Evolutionary conservation across 2,797 vertebrate species (phyloP), one percentile per base, ranked within the genome.

Genomic region (Anguilla anguilla): DNA sequence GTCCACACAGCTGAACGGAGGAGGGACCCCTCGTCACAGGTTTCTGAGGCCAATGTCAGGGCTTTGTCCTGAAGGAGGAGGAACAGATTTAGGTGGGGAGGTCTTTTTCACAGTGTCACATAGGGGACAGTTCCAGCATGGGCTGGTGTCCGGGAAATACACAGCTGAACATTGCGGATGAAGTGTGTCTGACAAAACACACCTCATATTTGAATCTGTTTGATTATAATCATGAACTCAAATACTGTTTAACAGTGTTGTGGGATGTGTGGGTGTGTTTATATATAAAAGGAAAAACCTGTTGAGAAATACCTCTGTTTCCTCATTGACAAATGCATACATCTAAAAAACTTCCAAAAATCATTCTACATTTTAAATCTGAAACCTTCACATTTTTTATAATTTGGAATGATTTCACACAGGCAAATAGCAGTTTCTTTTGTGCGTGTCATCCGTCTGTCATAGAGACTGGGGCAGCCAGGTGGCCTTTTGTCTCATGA

Each of bases 1-100:
- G 53, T 4, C 57, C n/a, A 57, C 83, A 84, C 83, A 84, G 83
- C 83, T 84, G 85, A 74, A 81, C 90, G 90, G 91, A 94, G 92
- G 92, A 92, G 93, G 92, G 83, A n/a, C 79, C 35, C 11, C 19
- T 82, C 46, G 22, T 51, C 46, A 51, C 43, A 82, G 79, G 79
- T 82, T 82, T n/a, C 46, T n/a, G 22, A 51, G 79, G 79, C 79
- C 79, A 82, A 82, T 82, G 79, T 82, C 79, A 82, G 79, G 2
- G 43, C 43, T 82, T 82, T 82, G 46, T 82, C 46, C 79, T 82
- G 79, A 11, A 49, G 79, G 9, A 46, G 79, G 79, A 25, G 79
- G 43, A 51, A 82, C 74, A 77, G 13, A 39, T 43, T 77, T 43
- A 77, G 74, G 31, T 39, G 79, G 46, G 22, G 79, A 82, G 46